Evolutionary conservation across 2,113 vertebrate genomes (phyloP).

Genomic region (Tursiops truncatus): DNA sequence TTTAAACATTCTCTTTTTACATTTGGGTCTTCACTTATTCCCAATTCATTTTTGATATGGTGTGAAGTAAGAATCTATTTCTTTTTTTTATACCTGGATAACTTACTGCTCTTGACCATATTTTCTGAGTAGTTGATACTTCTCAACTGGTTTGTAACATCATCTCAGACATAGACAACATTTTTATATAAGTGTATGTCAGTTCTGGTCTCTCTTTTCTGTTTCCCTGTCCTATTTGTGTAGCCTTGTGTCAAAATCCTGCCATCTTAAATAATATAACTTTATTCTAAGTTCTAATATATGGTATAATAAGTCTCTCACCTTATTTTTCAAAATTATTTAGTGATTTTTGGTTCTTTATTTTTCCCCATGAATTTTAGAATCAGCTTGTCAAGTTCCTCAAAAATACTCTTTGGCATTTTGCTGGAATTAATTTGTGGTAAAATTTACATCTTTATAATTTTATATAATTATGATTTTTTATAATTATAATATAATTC

Average conservation of each 20-base stretch:
- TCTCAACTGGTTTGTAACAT: neutral
- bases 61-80: neutral
- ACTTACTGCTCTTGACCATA: neutral
- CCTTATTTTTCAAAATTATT: constrained; percentile 14
- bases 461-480: neutral
- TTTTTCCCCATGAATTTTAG: constrained; percentile 15
- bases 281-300: constrained; percentile 23
- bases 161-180: neutral
- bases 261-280: neutral
- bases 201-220: neutral
- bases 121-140: neutral
- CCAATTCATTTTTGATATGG: neutral
- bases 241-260: neutral
- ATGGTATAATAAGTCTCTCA: neutral
- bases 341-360: neutral
- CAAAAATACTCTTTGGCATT: neutral
- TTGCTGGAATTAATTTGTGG: neutral
- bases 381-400: neutral
- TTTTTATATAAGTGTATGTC: neutral
- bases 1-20: neutral
- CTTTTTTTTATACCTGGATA: neutral
- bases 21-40: neutral
- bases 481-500: neutral
- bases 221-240: neutral
- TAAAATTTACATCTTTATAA: neutral